Base-by-base conservation (phyloP, 2,888 invertebrate genomes). In the Sarcophaga rosellei region DNA sequence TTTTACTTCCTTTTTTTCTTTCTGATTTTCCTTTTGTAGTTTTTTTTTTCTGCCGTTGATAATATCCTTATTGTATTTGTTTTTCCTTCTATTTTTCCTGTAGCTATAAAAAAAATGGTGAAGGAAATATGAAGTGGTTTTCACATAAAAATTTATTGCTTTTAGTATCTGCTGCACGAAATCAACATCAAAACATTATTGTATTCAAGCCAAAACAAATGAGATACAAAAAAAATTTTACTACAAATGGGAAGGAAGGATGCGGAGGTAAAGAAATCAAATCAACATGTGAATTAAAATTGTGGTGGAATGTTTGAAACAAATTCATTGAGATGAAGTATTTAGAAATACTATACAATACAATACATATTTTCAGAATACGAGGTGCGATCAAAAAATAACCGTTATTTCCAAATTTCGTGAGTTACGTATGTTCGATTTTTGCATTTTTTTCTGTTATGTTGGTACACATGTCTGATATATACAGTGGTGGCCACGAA, bases 91-190 rank as follows among this genome's bases (percentile, higher is more conserved):
- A 35, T 35, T 35, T 45, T 44, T 59, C 44, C 44, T 62, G 20
- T 53, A 15, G 62, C 53, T 15, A 70, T 53, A 61, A 88, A 89
- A 47, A 15, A 47, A 47, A 1, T 5, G 15, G 4, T 5, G 15
- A 15, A 76, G 78, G 75, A 82, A 76, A 82, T 91, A 91, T 91
- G 91, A 92, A 92, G 91, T 92, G 86, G 92, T 90, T 91, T 91
- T 90, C 90, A 89, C 90, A 92, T 92, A 92, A 91, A 92, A 92
- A 92, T 92, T 92, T 92, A 91, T 91, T 91, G 91, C 90, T 77
- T 74, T 85, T 66, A 63, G 59, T 74, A 78, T 78, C 63, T 66
- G 25, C 65, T 44, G 81, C 47, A 70, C 0, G 78, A 81, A 85
- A 87, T 69, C 85, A 88, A 74, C 75, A 81, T 53, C 62, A 35